phyloP scores from a whole-genome alignment of 2,797 vertebrate species.

The Remorina albescens region DNA sequence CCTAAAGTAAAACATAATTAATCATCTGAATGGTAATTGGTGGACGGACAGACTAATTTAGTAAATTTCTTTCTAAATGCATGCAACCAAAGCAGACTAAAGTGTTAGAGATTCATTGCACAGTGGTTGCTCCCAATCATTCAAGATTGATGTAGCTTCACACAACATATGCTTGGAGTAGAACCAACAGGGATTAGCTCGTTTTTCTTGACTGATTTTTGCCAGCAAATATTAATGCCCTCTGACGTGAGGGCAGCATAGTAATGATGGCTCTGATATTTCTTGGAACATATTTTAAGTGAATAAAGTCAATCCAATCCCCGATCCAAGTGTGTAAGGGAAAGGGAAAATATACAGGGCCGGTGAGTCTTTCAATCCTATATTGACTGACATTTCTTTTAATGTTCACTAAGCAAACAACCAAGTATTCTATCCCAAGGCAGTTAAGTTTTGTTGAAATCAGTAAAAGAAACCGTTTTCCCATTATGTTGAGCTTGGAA shows the following conservation, averaged over 20 bases:
- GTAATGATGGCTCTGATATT: constrained; percentile 47
- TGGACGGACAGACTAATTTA: constrained; percentile 79
- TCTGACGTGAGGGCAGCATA: constrained; percentile 51
- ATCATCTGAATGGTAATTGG: constrained; percentile 82
- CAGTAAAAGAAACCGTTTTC: not conserved
- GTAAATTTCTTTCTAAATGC: constrained; percentile 76
- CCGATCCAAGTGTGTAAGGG: not conserved
- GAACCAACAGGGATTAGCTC: constrained; percentile 71
- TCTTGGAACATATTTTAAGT: constrained; percentile 33
- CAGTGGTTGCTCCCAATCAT: constrained; percentile 79
- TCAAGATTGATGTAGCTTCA: constrained; percentile 81
- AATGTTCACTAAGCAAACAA: not conserved
- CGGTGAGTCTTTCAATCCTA: not conserved
- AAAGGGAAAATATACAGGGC: constrained; percentile 2
- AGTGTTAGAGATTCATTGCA: constrained; percentile 71
- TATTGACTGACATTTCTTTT: constrained; percentile 21
- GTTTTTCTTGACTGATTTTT: constrained; percentile 73
- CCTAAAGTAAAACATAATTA: constrained; percentile 71
- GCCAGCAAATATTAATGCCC: constrained; percentile 70
- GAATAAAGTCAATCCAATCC: constrained; percentile 22
- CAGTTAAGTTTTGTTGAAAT: constrained; percentile 1
- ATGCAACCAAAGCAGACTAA: constrained; percentile 73
- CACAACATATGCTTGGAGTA: constrained; percentile 78
- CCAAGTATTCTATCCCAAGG: not conserved
- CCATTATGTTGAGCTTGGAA: not conserved